phyloP scores from a whole-genome alignment of 1,140 invertebrate genomes.

The Dreissena rostriformis region DNA sequence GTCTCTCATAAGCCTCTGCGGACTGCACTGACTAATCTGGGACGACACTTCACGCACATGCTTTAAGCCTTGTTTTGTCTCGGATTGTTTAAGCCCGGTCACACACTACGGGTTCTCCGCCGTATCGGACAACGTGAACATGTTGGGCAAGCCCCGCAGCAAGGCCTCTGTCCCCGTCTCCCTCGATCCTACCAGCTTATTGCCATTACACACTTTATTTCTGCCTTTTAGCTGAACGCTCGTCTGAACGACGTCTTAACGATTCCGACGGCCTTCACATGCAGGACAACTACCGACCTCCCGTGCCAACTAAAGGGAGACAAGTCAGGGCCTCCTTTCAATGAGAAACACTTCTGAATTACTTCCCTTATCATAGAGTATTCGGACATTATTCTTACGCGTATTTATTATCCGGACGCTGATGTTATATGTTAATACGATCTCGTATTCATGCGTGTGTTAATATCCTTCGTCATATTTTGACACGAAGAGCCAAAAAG shows the following conservation, averaged over 20 bases:
- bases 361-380: no score
- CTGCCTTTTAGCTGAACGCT: background rate
- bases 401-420: no score
- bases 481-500: no score
- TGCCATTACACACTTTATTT: background rate
- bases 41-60: no score
- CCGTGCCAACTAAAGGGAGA: background rate
- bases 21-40: no score
- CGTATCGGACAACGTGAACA: background rate
- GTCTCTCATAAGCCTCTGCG: no score
- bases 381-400: no score
- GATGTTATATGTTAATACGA: no score
- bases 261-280: background rate
- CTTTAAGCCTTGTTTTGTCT: no score
- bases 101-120: background rate
- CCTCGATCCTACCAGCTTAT: background rate
- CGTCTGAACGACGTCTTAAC: background rate
- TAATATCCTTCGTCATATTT: no score
- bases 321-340: background rate
- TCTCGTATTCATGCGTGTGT: no score
- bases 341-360: no score
- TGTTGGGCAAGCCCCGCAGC: background rate
- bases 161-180: background rate
- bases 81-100: background rate
- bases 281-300: conserved; percentile 33